Evolutionary conservation across 2,113 vertebrate species (phyloP), one percentile per base, ranked within the genome.

Genomic region (Nothoprocta perdicaria): DNA sequence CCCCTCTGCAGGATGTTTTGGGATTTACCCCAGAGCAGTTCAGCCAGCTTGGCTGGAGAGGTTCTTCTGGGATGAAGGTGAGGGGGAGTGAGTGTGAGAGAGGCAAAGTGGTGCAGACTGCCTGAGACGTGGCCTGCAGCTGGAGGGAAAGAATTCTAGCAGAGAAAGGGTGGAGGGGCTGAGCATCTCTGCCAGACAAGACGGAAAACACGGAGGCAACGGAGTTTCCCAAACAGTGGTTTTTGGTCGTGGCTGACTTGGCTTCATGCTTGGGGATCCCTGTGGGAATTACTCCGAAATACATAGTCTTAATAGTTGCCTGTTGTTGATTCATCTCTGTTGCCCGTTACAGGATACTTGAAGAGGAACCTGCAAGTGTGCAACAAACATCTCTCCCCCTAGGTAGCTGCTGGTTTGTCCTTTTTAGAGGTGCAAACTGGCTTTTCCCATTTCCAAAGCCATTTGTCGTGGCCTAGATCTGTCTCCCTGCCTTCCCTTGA

Each of bases 281-380:
- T 5, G 0, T 33, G 15, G 23, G 63, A 57, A 41, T 92, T 46
- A 1, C 24, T 52, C 29, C 80, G 38, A 43, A 33, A 35, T n/a
- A 8, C 10, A 14, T 61, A 31, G 6, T 45, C 75, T 63, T 46
- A 27, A 4, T n/a, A n/a, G 65, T 58, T 81, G 77, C 43, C 45
- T 74, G 65, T 72, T 92, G 4, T 52, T 65, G 46, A 33, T 58
- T 31, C 66, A 53, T 38, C 12, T 22, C 40, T 86, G 5, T 94
- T 81, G 89, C 46, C 48, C 2, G 1, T 43, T 23, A 1, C 6
- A 10, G 26, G 26, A 21, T 0, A 1, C 23, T 71, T 66, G 52
- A 53, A 65, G 55, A 52, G 73, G 52, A 48, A 86, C 41, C 10
- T 67, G 12, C 38, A 55, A 3, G 17, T 75, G 10, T 41, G 76